Conservation (phyloP, 64 coral and sea anemone genomes). For the Exaiptasia diaphana region DNA sequence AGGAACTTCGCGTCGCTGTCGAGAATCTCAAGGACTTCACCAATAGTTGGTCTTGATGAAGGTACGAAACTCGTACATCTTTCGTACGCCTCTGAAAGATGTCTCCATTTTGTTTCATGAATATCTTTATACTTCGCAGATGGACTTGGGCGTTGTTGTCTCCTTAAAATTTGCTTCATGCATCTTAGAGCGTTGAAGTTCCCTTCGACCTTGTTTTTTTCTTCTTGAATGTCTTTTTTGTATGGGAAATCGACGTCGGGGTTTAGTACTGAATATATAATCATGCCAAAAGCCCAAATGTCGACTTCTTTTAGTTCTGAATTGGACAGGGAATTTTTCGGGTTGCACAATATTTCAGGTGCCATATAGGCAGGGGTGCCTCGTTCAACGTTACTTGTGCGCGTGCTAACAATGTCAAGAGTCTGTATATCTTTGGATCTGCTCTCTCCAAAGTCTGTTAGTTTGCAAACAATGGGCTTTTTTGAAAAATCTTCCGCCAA, state of each 20-base stretch:
- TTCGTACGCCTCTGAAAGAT: slow-evolving; percentile 5
- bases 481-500: background rate
- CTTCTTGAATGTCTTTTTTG: slow-evolving; percentile 1
- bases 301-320: slow-evolving; percentile 63
- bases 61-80: slow-evolving; percentile 42
- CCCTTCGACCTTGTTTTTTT: background rate
- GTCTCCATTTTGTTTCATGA: slow-evolving; percentile 32
- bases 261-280: slow-evolving; percentile 59
- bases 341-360: slow-evolving; percentile 22
- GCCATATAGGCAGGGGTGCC: slow-evolving; percentile 69
- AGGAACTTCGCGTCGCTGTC: background rate
- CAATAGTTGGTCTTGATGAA: slow-evolving; percentile 5
- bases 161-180: background rate
- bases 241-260: slow-evolving; percentile 54
- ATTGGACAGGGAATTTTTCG: slow-evolving; percentile 1
- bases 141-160: slow-evolving; percentile 7
- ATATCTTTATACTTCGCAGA: slow-evolving; percentile 17
- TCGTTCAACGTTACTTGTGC: slow-evolving; percentile 18
- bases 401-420: background rate
- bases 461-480: slow-evolving; percentile 52
- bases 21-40: background rate
- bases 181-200: background rate
- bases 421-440: slow-evolving; percentile 47
- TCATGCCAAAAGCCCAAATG: slow-evolving; percentile 72
- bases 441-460: slow-evolving; percentile 77